Conservation (phyloP, 2,113 vertebrate species). For the Thalassoma bifasciatum region DNA sequence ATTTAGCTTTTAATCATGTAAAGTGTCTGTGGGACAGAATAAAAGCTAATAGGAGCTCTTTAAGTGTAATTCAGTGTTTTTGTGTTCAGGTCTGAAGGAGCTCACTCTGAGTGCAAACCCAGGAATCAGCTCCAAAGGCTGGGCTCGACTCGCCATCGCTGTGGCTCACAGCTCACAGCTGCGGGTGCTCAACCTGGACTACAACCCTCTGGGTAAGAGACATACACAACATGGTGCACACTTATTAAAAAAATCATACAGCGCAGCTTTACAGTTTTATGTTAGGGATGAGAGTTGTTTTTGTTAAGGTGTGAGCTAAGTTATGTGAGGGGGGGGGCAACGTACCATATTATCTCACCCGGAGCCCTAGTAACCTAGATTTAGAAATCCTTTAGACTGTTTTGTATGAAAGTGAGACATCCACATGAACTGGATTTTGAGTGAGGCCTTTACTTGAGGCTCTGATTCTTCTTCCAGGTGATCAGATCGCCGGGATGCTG, state of each 20-base stretch:
- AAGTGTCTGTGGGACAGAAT: too few relatives aligned
- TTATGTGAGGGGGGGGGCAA: too few relatives aligned
- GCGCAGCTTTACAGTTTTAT: background rate
- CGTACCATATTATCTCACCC: too few relatives aligned
- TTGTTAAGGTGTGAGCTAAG: too few relatives aligned
- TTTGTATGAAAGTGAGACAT: too few relatives aligned
- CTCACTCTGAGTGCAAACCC: constrained; percentile 95
- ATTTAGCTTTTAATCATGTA: too few relatives aligned
- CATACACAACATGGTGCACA: background rate
- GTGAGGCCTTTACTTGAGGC: background rate
- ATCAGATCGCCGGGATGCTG: constrained; percentile 95
- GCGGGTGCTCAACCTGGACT: constrained; percentile 94
- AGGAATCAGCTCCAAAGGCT: constrained; percentile 91
- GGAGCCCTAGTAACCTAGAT: too few relatives aligned
- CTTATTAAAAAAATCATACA: background rate
- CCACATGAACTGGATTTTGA: too few relatives aligned
- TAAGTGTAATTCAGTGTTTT: background rate
- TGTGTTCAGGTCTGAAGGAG: constrained; percentile 89
- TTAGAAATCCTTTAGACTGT: too few relatives aligned
- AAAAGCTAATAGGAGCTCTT: too few relatives aligned
- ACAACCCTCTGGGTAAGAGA: constrained; percentile 91
- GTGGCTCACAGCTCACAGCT: constrained; percentile 98
- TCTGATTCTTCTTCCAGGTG: constrained; percentile 81
- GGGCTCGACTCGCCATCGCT: constrained; percentile 92
- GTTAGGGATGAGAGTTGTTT: too few relatives aligned